Percentiles rank a stretch among this genome's conserved stretches.
phyloP scores from a whole-genome alignment of 2,113 vertebrate species.

The Hylia prasina region DNA sequence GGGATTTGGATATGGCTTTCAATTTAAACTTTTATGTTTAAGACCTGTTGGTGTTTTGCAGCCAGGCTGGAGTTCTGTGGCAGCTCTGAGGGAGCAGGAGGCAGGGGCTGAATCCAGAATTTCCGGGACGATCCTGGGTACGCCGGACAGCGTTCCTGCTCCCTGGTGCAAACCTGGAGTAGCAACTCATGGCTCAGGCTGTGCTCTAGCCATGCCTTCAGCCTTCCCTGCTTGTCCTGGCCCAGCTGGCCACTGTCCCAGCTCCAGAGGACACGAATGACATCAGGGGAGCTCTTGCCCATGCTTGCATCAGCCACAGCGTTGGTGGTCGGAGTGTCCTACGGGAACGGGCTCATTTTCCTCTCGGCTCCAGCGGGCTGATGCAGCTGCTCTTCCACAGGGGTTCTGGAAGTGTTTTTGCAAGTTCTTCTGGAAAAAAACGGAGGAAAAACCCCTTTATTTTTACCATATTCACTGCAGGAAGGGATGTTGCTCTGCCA shows the following conservation, averaged over 20 bases:
- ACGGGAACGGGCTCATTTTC: not conserved
- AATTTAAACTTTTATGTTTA: not conserved
- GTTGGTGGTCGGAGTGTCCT: not conserved
- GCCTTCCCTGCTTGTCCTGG: not conserved
- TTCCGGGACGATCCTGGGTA: rapidly evolving
- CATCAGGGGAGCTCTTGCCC: not conserved
- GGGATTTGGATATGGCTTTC: not conserved
- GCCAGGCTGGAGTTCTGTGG: not conserved
- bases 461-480: rapidly evolving
- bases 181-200: not conserved
- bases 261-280: not conserved
- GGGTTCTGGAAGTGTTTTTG: not conserved
- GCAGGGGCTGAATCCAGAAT: not conserved
- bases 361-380: rapidly evolving
- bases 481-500: not conserved
- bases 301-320: rapidly evolving
- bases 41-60: not conserved
- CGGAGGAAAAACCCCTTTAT: rapidly evolving
- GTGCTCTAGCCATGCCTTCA: not conserved
- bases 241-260: not conserved
- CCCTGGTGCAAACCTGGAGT: not conserved
- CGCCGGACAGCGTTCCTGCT: rapidly evolving
- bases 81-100: not conserved
- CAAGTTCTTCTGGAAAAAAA: not conserved
- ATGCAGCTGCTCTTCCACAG: not conserved